Conservation (phyloP, 2,888 invertebrate species). For the Crocallis elinguaria region DNA sequence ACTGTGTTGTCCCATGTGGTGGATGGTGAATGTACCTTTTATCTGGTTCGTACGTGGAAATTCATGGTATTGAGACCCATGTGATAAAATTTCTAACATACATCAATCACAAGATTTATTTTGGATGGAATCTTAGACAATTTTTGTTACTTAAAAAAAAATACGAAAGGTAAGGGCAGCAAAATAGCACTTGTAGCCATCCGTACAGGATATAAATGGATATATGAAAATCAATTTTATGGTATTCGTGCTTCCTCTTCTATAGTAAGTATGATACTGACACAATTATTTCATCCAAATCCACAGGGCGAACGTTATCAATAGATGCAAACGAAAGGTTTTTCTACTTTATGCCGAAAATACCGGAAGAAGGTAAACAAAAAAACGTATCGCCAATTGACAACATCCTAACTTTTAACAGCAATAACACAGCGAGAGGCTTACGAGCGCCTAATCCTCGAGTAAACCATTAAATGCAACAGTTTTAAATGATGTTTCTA, state of each 20-base stretch:
- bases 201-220: no score
- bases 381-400: slow-evolving; percentile 67
- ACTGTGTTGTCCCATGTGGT: slow-evolving; percentile 30
- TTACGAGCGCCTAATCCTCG: slow-evolving; percentile 77
- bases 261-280: slow-evolving; percentile 48
- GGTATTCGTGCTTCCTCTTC: no score
- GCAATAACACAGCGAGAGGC: slow-evolving; percentile 78
- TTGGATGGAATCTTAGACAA: background rate
- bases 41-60: slow-evolving; percentile 23
- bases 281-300: slow-evolving; percentile 60
- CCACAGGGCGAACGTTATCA: slow-evolving; percentile 81
- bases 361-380: slow-evolving; percentile 78
- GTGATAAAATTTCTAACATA: slow-evolving; percentile 20
- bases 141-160: background rate
- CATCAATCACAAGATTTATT: slow-evolving; percentile 5
- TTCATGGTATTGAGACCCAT: slow-evolving; percentile 23
- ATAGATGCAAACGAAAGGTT: slow-evolving; percentile 78
- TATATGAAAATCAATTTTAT: no score
- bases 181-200: no score
- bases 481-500: slow-evolving; percentile 61
- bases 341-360: slow-evolving; percentile 80
- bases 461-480: slow-evolving; percentile 54
- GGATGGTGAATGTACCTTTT: slow-evolving; percentile 27
- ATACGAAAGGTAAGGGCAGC: background rate
- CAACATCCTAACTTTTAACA: slow-evolving; percentile 73